Evolutionary conservation across 2,888 invertebrate genomes (phyloP).

Genomic region (Meiosimyza decipiens): DNA sequence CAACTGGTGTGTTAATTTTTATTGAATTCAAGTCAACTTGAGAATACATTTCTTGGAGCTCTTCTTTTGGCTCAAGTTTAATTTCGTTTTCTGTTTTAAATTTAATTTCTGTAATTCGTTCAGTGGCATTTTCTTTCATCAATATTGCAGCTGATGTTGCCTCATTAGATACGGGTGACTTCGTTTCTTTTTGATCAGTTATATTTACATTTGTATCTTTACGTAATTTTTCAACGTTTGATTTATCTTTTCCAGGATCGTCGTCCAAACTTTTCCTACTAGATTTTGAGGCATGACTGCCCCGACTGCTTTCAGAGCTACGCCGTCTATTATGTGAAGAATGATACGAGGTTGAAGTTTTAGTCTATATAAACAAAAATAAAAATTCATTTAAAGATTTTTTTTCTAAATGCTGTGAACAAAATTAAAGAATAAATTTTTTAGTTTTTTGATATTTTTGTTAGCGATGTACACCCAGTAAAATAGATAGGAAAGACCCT

Average conservation of each 20-base stretch:
- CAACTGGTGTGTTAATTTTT: slow-evolving; percentile 8
- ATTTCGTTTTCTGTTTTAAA: slow-evolving; percentile 17
- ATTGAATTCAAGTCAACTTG: slow-evolving; percentile 1
- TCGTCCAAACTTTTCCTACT: slow-evolving; percentile 38
- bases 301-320: slow-evolving; percentile 61
- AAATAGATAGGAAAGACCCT: too few relatives aligned
- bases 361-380: not conserved
- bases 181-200: slow-evolving; percentile 11
- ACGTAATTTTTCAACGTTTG: too few relatives aligned
- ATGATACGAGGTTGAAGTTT: slow-evolving; percentile 49
- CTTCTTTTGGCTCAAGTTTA: slow-evolving; percentile 12
- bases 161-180: slow-evolving; percentile 3
- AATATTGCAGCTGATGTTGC: not conserved
- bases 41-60: not conserved
- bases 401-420: slow-evolving; percentile 2
- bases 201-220: too few relatives aligned
- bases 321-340: slow-evolving; percentile 56
- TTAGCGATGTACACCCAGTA: too few relatives aligned
- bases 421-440: too few relatives aligned
- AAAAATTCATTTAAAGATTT: slow-evolving; percentile 13
- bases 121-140: not conserved
- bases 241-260: slow-evolving; percentile 18
- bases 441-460: too few relatives aligned
- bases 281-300: slow-evolving; percentile 52
- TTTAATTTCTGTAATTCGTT: slow-evolving; percentile 1